Evolutionary conservation across 2,113 vertebrate species (phyloP).

Genomic region (Brienomyrus longianalis): DNA sequence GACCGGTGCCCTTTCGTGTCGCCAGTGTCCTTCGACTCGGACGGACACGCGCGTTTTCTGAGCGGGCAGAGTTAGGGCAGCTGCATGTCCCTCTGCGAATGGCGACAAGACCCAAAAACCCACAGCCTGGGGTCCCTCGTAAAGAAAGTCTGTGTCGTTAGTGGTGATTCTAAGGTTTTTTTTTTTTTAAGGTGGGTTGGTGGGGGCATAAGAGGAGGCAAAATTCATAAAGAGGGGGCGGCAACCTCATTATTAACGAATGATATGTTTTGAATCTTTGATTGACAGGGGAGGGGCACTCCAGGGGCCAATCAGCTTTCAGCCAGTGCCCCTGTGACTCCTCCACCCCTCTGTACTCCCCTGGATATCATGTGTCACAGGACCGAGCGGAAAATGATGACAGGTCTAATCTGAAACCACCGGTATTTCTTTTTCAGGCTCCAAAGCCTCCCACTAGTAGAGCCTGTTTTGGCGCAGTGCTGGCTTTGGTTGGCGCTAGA

Average conservation of each 20-base stretch:
- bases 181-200: background rate
- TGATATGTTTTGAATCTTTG: background rate
- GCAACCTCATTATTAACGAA: background rate
- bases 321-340: background rate
- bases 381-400: background rate
- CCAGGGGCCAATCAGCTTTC: background rate
- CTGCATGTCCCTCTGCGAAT: background rate
- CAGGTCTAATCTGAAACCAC: background rate
- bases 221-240: background rate
- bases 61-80: background rate
- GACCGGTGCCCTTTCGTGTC: background rate
- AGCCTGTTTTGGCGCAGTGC: background rate
- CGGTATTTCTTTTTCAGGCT: background rate
- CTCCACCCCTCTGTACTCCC: background rate
- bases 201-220: background rate
- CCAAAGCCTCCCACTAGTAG: background rate
- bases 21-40: background rate
- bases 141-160: background rate
- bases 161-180: no score
- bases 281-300: background rate
- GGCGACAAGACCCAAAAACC: background rate
- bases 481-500: background rate
- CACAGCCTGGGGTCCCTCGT: background rate
- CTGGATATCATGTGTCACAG: background rate
- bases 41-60: background rate